phyloP scores from a whole-genome alignment of 2,797 vertebrate genomes.

The Melanogrammus aeglefinus region DNA sequence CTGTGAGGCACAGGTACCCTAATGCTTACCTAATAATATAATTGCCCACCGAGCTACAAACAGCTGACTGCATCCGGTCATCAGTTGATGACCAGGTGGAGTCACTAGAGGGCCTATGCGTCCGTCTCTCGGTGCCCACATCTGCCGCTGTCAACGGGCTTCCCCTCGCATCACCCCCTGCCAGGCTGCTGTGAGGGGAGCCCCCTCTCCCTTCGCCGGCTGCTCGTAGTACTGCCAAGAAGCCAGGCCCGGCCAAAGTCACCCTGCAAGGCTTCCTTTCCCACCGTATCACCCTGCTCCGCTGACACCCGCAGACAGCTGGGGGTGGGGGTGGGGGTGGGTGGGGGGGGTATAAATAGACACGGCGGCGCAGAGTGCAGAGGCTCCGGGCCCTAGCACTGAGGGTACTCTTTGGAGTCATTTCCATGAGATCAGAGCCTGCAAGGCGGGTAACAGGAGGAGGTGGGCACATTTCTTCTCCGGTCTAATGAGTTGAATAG shows the following conservation, averaged over 20 bases:
- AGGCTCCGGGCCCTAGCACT: slow-evolving; percentile 43
- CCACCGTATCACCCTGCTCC: slow-evolving; percentile 41
- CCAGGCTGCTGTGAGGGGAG: slow-evolving; percentile 26
- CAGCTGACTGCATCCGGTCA: not conserved
- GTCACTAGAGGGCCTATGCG: not conserved
- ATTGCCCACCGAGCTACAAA: not conserved
- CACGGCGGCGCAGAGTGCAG: slow-evolving; percentile 54
- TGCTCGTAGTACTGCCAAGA: slow-evolving; percentile 28
- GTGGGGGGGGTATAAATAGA: slow-evolving; percentile 66
- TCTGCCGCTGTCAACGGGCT: slow-evolving; percentile 49
- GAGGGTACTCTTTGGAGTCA: slow-evolving; percentile 21
- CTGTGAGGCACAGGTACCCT: not conserved
- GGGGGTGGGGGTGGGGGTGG: slow-evolving; percentile 16
- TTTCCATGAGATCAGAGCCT: slow-evolving; percentile 22
- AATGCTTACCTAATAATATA: not conserved
- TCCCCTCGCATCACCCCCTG: slow-evolving; percentile 42
- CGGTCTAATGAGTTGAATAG: not conserved
- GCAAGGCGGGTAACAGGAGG: slow-evolving; percentile 11
- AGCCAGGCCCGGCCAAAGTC: slow-evolving; percentile 63
- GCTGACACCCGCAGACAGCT: slow-evolving; percentile 73
- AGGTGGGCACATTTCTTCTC: not conserved
- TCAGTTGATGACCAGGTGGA: slow-evolving; percentile 33
- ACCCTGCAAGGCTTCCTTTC: slow-evolving; percentile 62
- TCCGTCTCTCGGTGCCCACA: slow-evolving; percentile 36
- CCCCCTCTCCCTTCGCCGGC: slow-evolving; percentile 28